Percentiles rank a stretch among this genome's conserved stretches.
phyloP scores from a whole-genome alignment of 2,888 invertebrate species.

The Drosophila macrospina region DNA sequence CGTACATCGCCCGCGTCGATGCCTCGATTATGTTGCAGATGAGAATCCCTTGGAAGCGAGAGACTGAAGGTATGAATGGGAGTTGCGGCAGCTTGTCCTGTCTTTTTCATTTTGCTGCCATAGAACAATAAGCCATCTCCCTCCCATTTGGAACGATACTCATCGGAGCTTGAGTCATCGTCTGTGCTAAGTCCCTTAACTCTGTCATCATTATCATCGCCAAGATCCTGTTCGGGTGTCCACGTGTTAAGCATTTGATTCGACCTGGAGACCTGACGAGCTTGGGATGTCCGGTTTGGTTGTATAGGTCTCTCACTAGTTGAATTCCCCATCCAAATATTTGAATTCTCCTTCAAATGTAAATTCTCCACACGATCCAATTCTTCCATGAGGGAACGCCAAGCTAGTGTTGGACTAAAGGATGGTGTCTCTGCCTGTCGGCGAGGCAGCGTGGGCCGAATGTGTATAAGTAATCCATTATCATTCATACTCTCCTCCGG shows the following conservation, averaged over 20 bases:
- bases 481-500: slow-evolving; percentile 83
- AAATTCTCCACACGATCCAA: slow-evolving; percentile 55
- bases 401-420: slow-evolving; percentile 93
- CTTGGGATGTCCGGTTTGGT: slow-evolving; percentile 40
- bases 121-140: slow-evolving; percentile 54
- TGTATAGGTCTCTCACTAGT: slow-evolving; percentile 51
- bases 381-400: slow-evolving; percentile 88
- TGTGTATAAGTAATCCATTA: slow-evolving; percentile 89
- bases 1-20: slow-evolving; percentile 41
- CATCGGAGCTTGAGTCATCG: slow-evolving; percentile 81
- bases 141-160: slow-evolving; percentile 57
- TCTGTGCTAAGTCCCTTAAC: slow-evolving; percentile 48
- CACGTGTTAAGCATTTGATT: slow-evolving; percentile 86
- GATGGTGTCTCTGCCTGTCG: slow-evolving; percentile 91
- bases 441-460: slow-evolving; percentile 92
- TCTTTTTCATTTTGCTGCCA: slow-evolving; percentile 45
- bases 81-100: slow-evolving; percentile 59
- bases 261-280: slow-evolving; percentile 25
- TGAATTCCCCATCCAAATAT: slow-evolving; percentile 5
- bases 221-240: slow-evolving; percentile 95
- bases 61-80: slow-evolving; percentile 90
- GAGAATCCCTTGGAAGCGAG: slow-evolving; percentile 90
- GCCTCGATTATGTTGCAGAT: slow-evolving; percentile 61
- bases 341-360: slow-evolving; percentile 15
- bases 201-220: slow-evolving; percentile 86